Conservation (phyloP, 1,140 invertebrate genomes). For the Tetramorium alpestre region DNA sequence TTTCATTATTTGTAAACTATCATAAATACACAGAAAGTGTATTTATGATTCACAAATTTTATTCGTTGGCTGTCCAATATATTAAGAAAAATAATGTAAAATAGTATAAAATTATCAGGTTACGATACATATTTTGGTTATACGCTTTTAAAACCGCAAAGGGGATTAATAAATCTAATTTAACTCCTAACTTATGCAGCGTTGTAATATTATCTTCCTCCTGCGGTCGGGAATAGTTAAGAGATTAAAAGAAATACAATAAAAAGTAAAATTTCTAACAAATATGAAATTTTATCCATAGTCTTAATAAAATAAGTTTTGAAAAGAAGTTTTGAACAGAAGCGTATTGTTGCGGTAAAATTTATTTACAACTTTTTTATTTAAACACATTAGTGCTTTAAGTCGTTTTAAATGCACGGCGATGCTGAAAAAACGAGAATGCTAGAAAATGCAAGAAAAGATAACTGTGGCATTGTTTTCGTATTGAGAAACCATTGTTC, state of each 20-base stretch:
- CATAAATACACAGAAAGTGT: neutral
- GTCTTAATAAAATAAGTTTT: neutral
- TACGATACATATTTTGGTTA: neutral
- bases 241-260: neutral
- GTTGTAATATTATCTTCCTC: constrained; percentile 20
- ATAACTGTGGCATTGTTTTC: constrained; percentile 17
- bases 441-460: constrained; percentile 14
- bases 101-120: neutral
- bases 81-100: neutral
- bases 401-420: neutral
- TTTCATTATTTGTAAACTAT: neutral
- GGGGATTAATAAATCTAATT: constrained; percentile 40
- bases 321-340: neutral
- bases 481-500: constrained; percentile 9
- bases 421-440: constrained; percentile 6
- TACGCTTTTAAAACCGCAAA: neutral
- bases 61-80: neutral
- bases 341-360: neutral
- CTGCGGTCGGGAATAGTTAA: neutral
- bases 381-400: neutral
- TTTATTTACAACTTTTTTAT: neutral
- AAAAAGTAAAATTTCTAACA: neutral
- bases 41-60: neutral
- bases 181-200: constrained; percentile 19
- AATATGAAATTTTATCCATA: neutral